Evolutionary conservation across 1,140 invertebrate species (phyloP).

Genomic region (Drosophila parvula): DNA sequence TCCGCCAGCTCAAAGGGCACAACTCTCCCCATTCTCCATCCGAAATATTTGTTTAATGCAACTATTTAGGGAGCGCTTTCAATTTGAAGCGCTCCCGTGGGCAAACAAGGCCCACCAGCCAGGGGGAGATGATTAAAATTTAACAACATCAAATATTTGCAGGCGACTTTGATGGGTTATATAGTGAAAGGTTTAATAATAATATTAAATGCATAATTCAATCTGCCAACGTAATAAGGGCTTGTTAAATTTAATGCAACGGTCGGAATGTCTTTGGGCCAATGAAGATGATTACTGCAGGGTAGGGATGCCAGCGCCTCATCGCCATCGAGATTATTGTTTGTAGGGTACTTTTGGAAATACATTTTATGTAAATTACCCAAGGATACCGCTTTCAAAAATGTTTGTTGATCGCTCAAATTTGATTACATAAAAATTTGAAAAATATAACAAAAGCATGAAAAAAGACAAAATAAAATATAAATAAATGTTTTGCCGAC

Average conservation of each 20-base stretch:
- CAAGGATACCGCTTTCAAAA: no score
- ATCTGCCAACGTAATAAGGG: conserved; percentile 55
- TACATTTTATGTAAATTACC: no score
- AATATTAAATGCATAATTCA: conserved; percentile 63
- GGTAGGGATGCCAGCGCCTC: conserved; percentile 11
- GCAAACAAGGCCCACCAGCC: conserved; percentile 2
- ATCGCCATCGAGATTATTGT: no score
- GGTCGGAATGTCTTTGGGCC: conserved; percentile 37
- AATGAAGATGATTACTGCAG: conserved; percentile 50
- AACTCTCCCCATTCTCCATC: neutral
- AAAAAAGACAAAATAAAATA: no score
- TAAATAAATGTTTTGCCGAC: no score
- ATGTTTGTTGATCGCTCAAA: no score
- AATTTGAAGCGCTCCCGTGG: conserved; percentile 39
- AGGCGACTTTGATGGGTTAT: conserved; percentile 42
- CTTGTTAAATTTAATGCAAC: conserved; percentile 67
- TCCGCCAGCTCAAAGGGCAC: conserved; percentile 8
- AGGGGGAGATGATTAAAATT: conserved; percentile 45
- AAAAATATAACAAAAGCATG: no score
- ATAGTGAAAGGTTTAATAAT: conserved; percentile 44
- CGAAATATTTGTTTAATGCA: conserved; percentile 53
- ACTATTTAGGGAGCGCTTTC: conserved; percentile 56
- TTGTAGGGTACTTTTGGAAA: no score
- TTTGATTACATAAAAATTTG: no score
- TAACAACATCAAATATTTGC: conserved; percentile 53